Evolutionary conservation across 2,113 vertebrate genomes (phyloP).

Genomic region (Lepus americanus): DNA sequence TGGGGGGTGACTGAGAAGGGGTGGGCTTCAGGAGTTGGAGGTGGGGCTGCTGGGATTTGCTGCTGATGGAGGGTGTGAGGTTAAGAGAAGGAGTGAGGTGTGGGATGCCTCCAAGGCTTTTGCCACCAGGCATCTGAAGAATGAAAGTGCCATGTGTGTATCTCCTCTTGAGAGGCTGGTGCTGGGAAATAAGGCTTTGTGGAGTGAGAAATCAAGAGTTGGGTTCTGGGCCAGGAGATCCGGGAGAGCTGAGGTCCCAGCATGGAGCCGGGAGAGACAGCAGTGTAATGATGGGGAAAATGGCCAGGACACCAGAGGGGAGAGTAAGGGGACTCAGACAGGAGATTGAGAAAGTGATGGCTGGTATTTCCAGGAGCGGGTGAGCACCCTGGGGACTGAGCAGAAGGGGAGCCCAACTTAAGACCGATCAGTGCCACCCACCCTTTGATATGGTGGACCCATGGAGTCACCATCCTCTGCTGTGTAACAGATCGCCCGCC

Average conservation of each 20-base stretch:
- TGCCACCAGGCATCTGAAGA: background rate
- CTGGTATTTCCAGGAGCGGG: background rate
- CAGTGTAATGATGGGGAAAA: background rate
- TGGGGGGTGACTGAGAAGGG: background rate
- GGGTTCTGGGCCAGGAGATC: background rate
- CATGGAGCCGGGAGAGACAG: background rate
- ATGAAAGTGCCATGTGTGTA: background rate
- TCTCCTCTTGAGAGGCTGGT: background rate
- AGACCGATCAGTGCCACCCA: background rate
- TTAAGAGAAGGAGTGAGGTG: background rate
- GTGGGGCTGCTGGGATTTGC: background rate
- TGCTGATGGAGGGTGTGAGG: background rate
- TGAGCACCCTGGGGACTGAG: background rate
- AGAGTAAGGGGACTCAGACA: background rate
- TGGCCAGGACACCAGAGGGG: background rate
- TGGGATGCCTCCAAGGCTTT: background rate
- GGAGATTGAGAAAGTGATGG: background rate
- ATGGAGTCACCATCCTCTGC: background rate
- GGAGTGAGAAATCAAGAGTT: background rate
- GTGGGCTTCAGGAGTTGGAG: background rate
- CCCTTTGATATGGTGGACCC: background rate
- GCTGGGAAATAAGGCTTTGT: background rate
- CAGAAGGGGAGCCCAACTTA: background rate
- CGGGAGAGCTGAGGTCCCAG: background rate
- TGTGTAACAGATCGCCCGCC: background rate